These are phyloP conservation scores for Lutraria lutraria DNA, from an alignment of 2,888 invertebrate species.

Conservation along the genomic window DNA sequence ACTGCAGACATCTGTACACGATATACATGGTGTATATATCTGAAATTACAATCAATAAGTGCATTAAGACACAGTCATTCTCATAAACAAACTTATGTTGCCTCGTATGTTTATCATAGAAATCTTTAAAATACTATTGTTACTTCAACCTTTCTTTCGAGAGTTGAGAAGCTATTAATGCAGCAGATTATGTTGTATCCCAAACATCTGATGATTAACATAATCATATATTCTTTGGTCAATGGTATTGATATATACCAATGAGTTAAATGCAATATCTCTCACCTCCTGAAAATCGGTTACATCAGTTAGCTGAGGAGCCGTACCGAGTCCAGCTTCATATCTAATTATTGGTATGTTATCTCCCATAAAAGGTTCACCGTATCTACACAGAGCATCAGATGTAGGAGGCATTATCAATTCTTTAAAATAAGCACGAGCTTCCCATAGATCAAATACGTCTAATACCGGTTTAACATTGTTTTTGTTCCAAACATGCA, in stretches of 20 bases:
- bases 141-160: too few relatives aligned
- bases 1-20: conserved; percentile 70
- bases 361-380: conserved; percentile 74
- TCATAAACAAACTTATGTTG: neutral
- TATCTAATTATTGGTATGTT: conserved; percentile 72
- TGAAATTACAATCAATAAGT: conserved; percentile 28
- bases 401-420: conserved; percentile 71
- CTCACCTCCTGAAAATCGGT: conserved; percentile 69
- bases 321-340: conserved; percentile 74
- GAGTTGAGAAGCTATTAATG: too few relatives aligned
- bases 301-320: conserved; percentile 49
- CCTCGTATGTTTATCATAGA: neutral
- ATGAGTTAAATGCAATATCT: neutral
- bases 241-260: neutral
- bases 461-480: conserved; percentile 66
- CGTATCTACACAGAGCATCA: conserved; percentile 71
- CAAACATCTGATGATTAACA: too few relatives aligned
- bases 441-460: conserved; percentile 67
- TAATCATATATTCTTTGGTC: neutral
- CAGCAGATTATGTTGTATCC: too few relatives aligned
- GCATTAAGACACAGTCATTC: neutral
- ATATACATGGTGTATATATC: conserved; percentile 71
- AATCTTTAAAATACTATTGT: neutral
- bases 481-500: conserved; percentile 76
- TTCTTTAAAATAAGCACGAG: conserved; percentile 64